Evolutionary conservation across 2,888 invertebrate species (phyloP).

Genomic region (Seira ritae): DNA sequence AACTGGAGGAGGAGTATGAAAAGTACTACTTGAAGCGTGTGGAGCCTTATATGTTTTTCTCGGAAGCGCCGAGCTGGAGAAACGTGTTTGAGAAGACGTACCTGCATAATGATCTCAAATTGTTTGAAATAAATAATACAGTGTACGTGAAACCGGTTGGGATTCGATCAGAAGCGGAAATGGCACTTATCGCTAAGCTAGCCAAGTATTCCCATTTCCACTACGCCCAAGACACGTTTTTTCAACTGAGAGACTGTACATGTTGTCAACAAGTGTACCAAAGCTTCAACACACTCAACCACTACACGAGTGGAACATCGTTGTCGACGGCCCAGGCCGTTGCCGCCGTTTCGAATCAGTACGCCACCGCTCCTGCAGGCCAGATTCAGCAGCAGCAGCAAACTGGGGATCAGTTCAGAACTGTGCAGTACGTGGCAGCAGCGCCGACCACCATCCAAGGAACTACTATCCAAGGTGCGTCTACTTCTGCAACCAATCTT

Average conservation of each 20-base stretch:
- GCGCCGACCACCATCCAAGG: conserved; percentile 67
- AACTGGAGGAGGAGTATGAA: conserved; percentile 67
- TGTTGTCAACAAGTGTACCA: conserved; percentile 67
- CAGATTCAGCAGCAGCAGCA: conserved; percentile 59
- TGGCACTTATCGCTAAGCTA: conserved; percentile 67
- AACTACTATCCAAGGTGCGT: conserved; percentile 65
- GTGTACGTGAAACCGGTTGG: conserved; percentile 69
- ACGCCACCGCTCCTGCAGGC: conserved; percentile 55
- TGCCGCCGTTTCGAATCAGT: conserved; percentile 65
- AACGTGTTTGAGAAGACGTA: conserved; percentile 70
- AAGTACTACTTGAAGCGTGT: conserved; percentile 68
- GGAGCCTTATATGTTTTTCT: conserved; percentile 68
- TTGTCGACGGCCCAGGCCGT: conserved; percentile 62
- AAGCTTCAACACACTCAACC: conserved; percentile 63
- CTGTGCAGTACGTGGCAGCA: conserved; percentile 67
- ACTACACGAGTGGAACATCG: conserved; percentile 56
- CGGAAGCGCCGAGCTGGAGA: conserved; percentile 66
- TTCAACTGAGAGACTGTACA: conserved; percentile 68
- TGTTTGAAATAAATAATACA: conserved; percentile 70
- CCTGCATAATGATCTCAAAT: conserved; percentile 70
- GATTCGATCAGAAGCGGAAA: conserved; percentile 68
- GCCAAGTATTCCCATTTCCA: conserved; percentile 71
- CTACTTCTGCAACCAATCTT: conserved; percentile 60
- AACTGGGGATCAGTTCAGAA: conserved; percentile 66
- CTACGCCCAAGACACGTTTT: conserved; percentile 69